These are phyloP conservation scores for Brachypodius melanocephalos DNA, from an alignment of 2,113 vertebrate genomes.

Conservation along the genomic window DNA sequence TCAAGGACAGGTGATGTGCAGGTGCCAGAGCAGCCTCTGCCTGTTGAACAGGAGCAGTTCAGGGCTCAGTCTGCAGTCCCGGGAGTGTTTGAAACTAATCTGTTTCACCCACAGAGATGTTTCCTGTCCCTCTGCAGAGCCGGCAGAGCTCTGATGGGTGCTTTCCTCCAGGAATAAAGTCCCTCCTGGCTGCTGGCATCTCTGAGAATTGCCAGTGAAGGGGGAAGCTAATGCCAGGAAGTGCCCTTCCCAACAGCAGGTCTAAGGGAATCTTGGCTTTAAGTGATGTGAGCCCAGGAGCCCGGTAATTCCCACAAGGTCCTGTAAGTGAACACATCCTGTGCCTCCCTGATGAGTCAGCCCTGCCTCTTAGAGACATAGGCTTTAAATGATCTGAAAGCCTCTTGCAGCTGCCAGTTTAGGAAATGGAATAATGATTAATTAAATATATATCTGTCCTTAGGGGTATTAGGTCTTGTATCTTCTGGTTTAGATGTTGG, in stretches of 20 bases:
- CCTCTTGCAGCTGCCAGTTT: neutral
- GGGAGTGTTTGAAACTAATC: neutral
- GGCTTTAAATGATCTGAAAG: neutral
- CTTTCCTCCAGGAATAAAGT: neutral
- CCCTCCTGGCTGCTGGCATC: neutral
- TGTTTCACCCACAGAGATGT: neutral
- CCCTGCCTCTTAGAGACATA: neutral
- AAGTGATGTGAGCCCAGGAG: neutral
- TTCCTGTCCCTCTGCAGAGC: neutral
- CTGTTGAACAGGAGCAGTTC: neutral
- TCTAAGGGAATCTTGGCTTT: neutral
- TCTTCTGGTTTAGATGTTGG: neutral
- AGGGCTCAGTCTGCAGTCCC: neutral
- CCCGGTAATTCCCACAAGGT: neutral
- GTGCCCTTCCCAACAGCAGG: neutral
- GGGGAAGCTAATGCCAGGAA: neutral
- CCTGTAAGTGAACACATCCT: neutral
- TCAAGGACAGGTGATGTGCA: neutral
- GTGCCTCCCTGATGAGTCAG: neutral
- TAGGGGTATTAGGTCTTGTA: neutral
- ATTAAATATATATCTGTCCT: neutral
- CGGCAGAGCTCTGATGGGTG: neutral
- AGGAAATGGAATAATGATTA: neutral
- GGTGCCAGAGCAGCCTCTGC: neutral
- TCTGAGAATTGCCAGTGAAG: neutral